Base-by-base conservation (phyloP, 2,888 invertebrate genomes). In the Uloborus plumipes region DNA sequence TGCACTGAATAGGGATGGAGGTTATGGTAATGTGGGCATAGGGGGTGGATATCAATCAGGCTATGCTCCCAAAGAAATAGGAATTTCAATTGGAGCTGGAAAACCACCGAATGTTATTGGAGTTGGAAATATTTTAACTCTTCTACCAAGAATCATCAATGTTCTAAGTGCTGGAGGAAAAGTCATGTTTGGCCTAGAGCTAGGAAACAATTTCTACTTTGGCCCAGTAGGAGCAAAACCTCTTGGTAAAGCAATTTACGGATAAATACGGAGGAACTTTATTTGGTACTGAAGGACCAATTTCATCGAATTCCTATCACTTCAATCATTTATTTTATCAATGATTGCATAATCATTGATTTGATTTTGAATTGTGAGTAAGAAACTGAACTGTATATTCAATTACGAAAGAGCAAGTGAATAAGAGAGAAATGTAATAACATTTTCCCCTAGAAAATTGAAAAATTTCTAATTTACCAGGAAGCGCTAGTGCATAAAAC, bases 121-220 rank as follows among this genome's bases (percentile, higher is more conserved):
- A 20, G 59, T 83, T 2, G 69, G 77, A 0, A 77, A 69, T 15
- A 64, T 83, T 9, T n/a, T 83, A 7, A 51, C 67, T 1, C 58
- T 83, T 16, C 16, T 83, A 14, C 83, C 83, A 1, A 67, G 66
- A 50, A 83, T 83, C 50, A 51, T 76, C 15, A 83, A 73, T 22
- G 76, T 69, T 2, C 67, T 83, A 11, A 83, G 64, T 22, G 73
- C 62, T 18, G 83, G 83, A 11, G 83, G 83, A 11, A 83, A 83
- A 39, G 83, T 83, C 14, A 83, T 83, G 77, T 73, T 83, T 50
- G 83, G 83, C 0, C 73, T 77, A 16, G 83, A 83, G 58, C 67
- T 83, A 1, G 83, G 83, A 4, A 83, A 83, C 20, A 83, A 83
- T 69, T 83, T 83, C 69, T 83, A 83, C 14, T 83, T 83, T n/a